Percentiles rank a stretch among this genome's conserved stretches.
Evolutionary conservation across 2,888 invertebrate genomes (phyloP).

Genomic region (Aspidiotus rigidus): DNA sequence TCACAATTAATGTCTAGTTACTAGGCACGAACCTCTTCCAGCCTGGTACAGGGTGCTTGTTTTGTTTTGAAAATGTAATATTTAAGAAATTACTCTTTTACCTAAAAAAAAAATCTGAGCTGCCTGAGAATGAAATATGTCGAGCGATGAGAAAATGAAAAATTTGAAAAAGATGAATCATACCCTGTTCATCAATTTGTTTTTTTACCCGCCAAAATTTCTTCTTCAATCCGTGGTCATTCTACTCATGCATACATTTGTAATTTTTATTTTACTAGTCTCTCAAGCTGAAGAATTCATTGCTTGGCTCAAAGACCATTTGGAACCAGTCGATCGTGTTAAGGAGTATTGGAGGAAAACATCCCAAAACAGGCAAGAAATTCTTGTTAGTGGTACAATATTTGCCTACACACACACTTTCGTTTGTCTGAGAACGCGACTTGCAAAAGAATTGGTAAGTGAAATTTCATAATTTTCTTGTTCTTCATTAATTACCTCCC

Average conservation of each 20-base stretch:
- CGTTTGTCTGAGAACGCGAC: not conserved
- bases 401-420: not conserved
- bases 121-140: not conserved
- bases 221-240: too few relatives aligned
- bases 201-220: too few relatives aligned
- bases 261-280: too few relatives aligned
- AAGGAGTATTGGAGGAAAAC: not conserved
- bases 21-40: too few relatives aligned
- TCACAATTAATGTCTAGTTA: too few relatives aligned
- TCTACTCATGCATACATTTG: too few relatives aligned
- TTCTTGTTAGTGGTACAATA: not conserved
- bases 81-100: too few relatives aligned
- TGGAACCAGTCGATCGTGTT: not conserved
- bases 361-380: not conserved
- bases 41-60: too few relatives aligned
- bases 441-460: not conserved
- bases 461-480: not conserved
- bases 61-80: too few relatives aligned
- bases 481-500: not conserved
- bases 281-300: not conserved
- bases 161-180: too few relatives aligned
- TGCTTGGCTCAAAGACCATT: not conserved
- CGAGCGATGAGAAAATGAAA: not conserved
- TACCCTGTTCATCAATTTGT: too few relatives aligned
- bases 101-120: not conserved